Base-by-base conservation (phyloP, 1,140 invertebrate species). In the Drosophila lacertosa region DNA sequence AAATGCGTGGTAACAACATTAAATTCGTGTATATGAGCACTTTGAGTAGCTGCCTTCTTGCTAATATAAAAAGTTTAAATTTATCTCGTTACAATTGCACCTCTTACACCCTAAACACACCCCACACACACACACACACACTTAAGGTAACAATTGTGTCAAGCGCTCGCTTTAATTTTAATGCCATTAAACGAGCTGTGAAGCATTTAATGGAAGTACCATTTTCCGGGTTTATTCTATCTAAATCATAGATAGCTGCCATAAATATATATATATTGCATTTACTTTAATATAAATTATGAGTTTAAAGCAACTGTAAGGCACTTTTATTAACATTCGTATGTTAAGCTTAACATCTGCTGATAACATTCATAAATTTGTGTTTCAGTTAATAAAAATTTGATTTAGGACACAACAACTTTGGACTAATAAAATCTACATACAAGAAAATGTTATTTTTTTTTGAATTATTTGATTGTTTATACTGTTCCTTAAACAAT, bases 1-100 rank as follows among this genome's bases (percentile, higher is more conserved):
- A 84, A 86, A 78, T 86, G 57, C 81, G 65, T 86, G 63, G 77
- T 81, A 77, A 84, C 77, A 77, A 48, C 74, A 54, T 78, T 75
- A 72, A 78, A 83, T 64, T 48, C 44, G 18, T 65, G 42, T 22
- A 47, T 48, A 48, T 54, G 51, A 26, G 35, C 51, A 24, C 51
- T 40, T 13, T 3, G 42, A 45, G 22, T 7, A 18, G 37, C n/a
- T 40, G 26, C 26, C 9, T 6, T 22, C 16, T 10, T 22, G 20
- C n/a, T 7, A 15, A 39, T 37, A 64, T 22, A 71, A 58, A 37
- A 57, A 51, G 16, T 44, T 35, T 4, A 18, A 57, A 71, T 66
- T 65, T 58, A 66, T 65, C 68, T 44, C 20, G 39, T 42, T 58
- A 42, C 60, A 65, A 66, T 65, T 65, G 51, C 32, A 15, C 33